Conservation (phyloP, 1,140 invertebrate genomes). For the Drosophila ambigua region DNA sequence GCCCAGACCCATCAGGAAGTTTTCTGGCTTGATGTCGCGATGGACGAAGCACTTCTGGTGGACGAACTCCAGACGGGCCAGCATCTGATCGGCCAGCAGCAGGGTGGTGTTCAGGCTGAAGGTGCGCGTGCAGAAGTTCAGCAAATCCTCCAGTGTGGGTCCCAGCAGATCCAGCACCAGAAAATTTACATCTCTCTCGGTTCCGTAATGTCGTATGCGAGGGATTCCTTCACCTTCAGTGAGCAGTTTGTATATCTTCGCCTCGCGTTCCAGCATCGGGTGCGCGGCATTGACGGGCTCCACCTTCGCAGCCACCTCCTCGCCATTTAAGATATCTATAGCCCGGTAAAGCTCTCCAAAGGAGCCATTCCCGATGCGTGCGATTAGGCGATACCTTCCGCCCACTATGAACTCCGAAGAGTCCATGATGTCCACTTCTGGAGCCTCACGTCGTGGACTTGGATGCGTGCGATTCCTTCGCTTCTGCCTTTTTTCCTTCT, state of each 20-base stretch:
- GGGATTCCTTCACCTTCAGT: conserved; percentile 96
- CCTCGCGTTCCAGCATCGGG: conserved; percentile 96
- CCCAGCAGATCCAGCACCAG: conserved; percentile 96
- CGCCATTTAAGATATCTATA: conserved; percentile 94
- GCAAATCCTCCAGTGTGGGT: conserved; percentile 95
- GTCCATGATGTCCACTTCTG: too few species aligned
- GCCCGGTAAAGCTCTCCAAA: conserved; percentile 97
- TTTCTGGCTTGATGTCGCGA: conserved; percentile 96
- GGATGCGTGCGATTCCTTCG: background rate
- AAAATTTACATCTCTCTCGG: conserved; percentile 93
- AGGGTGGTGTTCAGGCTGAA: conserved; percentile 97
- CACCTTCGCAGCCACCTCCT: conserved; percentile 97
- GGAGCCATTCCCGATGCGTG: conserved; percentile 96
- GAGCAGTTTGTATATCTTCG: conserved; percentile 94
- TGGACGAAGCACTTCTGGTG: conserved; percentile 97
- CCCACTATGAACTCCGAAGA: conserved; percentile 86
- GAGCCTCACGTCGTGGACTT: background rate
- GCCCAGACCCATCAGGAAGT: conserved; percentile 98
- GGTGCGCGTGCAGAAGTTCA: conserved; percentile 95
- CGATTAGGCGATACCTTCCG: conserved; percentile 93
- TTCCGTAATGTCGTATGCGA: conserved; percentile 92
- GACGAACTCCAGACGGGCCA: conserved; percentile 93
- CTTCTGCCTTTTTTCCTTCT: too few species aligned
- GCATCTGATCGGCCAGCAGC: conserved; percentile 96
- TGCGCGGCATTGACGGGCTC: conserved; percentile 94